Evolutionary conservation across 2,797 vertebrate species (phyloP), one percentile per base, ranked within the genome.

Genomic region (Smutsia temminckii): DNA sequence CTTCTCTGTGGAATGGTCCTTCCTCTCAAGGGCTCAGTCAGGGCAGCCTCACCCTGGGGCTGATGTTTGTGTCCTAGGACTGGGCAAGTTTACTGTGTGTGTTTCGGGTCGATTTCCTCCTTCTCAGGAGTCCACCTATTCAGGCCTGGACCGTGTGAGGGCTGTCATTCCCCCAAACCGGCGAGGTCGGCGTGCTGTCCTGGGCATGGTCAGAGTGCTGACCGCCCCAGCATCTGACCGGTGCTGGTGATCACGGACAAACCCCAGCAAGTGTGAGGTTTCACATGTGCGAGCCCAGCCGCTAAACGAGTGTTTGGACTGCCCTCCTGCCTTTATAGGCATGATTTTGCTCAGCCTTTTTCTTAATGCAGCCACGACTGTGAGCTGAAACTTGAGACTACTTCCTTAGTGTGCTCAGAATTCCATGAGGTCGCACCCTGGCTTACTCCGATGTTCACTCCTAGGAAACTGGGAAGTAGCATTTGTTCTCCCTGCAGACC

Each of bases 271-370:
- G 5, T 4, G 18, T 53, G 77, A 91, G 29, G 10, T 34, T 64
- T 87, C 40, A 14, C 13, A 0, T 16, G 29, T 25, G 42, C 8
- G 0, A 83, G 23, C 12, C 14, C 37, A 32, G 61, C 20, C 51
- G 59, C 17, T 21, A n/a, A 4, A 5, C 23, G 32, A 55, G 55
- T 63, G 49, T 18, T 27, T 53, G 57, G 8, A 4, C 34, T 61
- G 3, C 7, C 40, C 32, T 34, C 4, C 8, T 18, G 75, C 61
- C 49, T 10, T 29, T 9, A 0, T 0, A 3, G 16, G 13, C 20
- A 13, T 57, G 25, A 46, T 69, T 80, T 25, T 18, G 5, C 57
- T 74, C 21, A 16, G 21, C 12, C 34, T 68, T 92, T 89, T 21
- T 77, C 40, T 68, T 77, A 53, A 37, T 10, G 3, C n/a, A 63